phyloP scores from a whole-genome alignment of 2,888 invertebrate genomes.

The Poecilus cupreus region DNA sequence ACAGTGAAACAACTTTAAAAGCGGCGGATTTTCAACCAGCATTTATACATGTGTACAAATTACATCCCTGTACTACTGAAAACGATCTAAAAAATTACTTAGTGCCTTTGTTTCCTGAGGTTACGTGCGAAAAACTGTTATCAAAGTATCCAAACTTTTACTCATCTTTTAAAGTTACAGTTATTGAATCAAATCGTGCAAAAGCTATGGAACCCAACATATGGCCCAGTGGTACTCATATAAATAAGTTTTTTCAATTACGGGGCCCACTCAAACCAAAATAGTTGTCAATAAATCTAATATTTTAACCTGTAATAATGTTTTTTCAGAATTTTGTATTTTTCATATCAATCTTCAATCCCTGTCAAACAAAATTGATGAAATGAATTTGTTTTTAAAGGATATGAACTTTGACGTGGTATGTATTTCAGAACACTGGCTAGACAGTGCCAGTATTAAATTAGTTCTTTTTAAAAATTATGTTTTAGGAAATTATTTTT shows the following conservation, averaged over 20 bases:
- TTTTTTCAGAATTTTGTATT: too few relatives aligned
- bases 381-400: neutral
- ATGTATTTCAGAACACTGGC: too few relatives aligned
- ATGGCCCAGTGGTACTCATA: neutral
- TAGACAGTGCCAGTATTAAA: too few relatives aligned
- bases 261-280: neutral
- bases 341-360: neutral
- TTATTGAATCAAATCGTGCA: neutral
- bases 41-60: neutral
- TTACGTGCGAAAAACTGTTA: neutral
- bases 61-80: neutral
- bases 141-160: neutral
- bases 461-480: neutral
- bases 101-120: neutral
- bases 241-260: neutral
- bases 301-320: too few relatives aligned
- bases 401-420: neutral
- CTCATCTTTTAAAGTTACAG: neutral
- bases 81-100: neutral
- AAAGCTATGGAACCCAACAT: neutral
- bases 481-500: neutral
- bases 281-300: too few relatives aligned
- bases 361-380: too few relatives aligned
- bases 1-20: neutral
- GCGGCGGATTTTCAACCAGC: neutral